Percentiles rank a stretch among this genome's conserved stretches.
phyloP scores from a whole-genome alignment of 2,113 vertebrate species.

The Callithrix jacchus region DNA sequence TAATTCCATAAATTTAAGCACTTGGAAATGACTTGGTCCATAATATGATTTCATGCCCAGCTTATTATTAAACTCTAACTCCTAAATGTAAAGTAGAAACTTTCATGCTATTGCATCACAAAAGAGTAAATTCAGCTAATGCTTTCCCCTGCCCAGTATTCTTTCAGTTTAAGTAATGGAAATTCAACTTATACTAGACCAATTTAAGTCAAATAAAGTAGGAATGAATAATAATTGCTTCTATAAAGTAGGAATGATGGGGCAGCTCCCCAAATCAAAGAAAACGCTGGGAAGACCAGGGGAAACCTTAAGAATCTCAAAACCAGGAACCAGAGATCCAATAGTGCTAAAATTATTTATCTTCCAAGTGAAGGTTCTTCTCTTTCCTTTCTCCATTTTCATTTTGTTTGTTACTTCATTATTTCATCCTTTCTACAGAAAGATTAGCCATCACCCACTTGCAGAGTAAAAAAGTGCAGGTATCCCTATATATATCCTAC shows the following conservation, averaged over 20 bases:
- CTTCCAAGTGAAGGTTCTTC: background rate
- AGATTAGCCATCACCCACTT: background rate
- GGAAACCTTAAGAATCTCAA: background rate
- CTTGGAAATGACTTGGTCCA: background rate
- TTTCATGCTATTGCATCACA: background rate
- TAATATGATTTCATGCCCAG: background rate
- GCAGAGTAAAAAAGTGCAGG: background rate
- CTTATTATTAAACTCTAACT: slow-evolving; percentile 7
- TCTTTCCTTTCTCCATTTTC: background rate
- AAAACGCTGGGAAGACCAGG: background rate
- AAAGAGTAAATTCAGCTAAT: background rate
- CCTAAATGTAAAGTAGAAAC: background rate
- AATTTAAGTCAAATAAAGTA: background rate
- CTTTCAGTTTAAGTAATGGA: background rate
- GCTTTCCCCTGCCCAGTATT: background rate
- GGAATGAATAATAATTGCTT: background rate
- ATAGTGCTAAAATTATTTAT: background rate
- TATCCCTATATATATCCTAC: background rate
- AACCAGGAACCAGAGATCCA: background rate
- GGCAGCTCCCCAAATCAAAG: background rate
- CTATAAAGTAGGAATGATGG: background rate
- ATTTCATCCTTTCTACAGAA: background rate
- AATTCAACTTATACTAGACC: background rate
- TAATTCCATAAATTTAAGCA: background rate
- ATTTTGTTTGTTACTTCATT: background rate